Conservation (phyloP, 37 sponge, comb jelly and placozoan genomes). For the Geodia barretti region DNA sequence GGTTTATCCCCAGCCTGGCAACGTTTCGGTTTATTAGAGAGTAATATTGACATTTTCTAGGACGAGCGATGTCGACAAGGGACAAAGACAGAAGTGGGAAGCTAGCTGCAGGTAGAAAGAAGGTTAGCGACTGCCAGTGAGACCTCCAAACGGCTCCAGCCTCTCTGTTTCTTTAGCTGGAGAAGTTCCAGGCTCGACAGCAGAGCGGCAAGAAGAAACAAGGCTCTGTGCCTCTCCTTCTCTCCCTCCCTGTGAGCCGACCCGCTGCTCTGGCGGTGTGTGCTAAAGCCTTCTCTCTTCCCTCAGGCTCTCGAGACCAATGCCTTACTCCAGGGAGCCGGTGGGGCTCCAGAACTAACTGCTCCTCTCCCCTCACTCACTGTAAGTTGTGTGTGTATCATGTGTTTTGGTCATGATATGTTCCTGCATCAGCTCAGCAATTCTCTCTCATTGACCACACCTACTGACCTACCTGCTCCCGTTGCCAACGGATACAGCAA, state of each 20-base stretch:
- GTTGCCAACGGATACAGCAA: neutral
- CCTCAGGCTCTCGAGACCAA: neutral
- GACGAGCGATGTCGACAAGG: neutral
- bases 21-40: conserved; percentile 1
- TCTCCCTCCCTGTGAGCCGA: neutral
- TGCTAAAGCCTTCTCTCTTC: too few species aligned
- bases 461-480: neutral
- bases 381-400: too few species aligned
- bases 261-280: too few species aligned
- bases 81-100: conserved; percentile 68
- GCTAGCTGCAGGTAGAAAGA: conserved; percentile 59
- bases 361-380: too few species aligned
- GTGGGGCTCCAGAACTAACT: too few species aligned
- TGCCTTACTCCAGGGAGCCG: too few species aligned
- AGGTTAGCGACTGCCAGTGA: conserved; percentile 41
- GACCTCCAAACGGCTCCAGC: too few species aligned
- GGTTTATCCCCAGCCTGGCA: too few species aligned
- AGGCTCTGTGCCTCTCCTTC: too few species aligned
- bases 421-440: too few species aligned
- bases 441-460: neutral
- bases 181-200: conserved; percentile 47
- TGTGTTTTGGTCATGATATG: too few species aligned
- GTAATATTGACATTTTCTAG: neutral
- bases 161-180: conserved; percentile 29
- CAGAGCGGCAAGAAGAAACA: too few species aligned